A percentile compares a stretch with the other conserved stretches of the same genome.
These are phyloP conservation scores for Pedionomus torquatus DNA, from an alignment of 2,113 vertebrate species.

Conservation along the genomic window DNA sequence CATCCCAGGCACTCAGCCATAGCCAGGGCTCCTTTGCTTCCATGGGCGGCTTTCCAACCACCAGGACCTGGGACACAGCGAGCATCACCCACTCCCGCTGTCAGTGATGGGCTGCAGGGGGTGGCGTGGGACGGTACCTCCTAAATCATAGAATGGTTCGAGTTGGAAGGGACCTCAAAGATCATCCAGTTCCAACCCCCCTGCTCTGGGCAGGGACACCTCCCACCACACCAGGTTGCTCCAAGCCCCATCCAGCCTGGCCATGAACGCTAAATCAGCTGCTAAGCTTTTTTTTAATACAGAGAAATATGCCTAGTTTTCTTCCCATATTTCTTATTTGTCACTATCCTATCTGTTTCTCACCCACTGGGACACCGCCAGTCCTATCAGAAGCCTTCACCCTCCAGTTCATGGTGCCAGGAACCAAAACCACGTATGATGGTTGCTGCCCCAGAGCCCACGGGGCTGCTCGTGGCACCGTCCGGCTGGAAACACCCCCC, in stretches of 20 bases:
- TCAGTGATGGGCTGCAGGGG: not conserved
- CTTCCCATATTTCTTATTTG: not conserved
- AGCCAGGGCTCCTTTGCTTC: not conserved
- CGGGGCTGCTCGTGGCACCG: not conserved
- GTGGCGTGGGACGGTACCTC: not conserved
- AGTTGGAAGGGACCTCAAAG: too few species aligned
- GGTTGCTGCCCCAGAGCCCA: too few species aligned
- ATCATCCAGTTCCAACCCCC: too few species aligned
- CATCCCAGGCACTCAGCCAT: fast-evolving
- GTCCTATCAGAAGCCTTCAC: not conserved
- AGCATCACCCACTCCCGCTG: not conserved
- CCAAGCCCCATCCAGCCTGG: too few species aligned
- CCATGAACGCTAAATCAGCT: too few species aligned
- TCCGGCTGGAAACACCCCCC: not conserved
- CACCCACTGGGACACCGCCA: too few species aligned
- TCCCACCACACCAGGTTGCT: too few species aligned
- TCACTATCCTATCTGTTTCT: not conserved
- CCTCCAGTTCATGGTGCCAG: fast-evolving
- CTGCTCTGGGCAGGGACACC: too few species aligned
- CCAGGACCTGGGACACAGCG: not conserved
- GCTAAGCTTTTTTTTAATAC: not conserved
- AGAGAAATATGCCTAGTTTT: not conserved
- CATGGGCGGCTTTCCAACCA: not conserved
- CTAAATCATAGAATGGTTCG: too few species aligned
- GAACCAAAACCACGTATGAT: too few species aligned